These are phyloP conservation scores for Saiga tatarica DNA, from an alignment of 2,113 vertebrate genomes.

Conservation along the genomic window DNA sequence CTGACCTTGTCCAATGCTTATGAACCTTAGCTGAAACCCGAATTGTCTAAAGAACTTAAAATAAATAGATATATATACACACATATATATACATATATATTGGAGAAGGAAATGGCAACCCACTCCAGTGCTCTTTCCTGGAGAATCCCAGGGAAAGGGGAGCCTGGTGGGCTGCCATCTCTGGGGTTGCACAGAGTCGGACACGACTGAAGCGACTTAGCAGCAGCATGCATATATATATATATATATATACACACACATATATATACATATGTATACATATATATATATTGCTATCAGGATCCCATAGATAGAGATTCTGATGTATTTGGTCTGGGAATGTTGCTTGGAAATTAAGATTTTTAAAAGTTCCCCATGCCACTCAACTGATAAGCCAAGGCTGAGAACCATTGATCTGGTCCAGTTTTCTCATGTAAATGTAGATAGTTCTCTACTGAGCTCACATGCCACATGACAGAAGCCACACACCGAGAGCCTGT, in stretches of 20 bases:
- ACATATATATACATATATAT: too few relatives aligned
- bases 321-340: neutral
- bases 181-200: too few relatives aligned
- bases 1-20: neutral
- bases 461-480: neutral
- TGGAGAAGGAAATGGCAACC: too few relatives aligned
- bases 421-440: slow-evolving; percentile 12
- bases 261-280: rapidly evolving
- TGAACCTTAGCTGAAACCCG: neutral
- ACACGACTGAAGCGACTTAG: too few relatives aligned
- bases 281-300: neutral
- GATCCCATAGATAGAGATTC: neutral
- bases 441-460: neutral
- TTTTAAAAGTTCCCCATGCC: slow-evolving; percentile 13
- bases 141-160: too few relatives aligned
- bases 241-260: rapidly evolving
- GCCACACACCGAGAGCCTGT: neutral
- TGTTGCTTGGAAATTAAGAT: slow-evolving; percentile 4
- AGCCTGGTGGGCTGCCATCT: too few relatives aligned
- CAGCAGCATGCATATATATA: too few relatives aligned
- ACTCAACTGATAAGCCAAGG: slow-evolving; percentile 29
- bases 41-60: slow-evolving; percentile 21
- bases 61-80: neutral
- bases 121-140: too few relatives aligned
- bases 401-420: neutral